Evolutionary conservation across 2,888 invertebrate species (phyloP), one percentile per base, ranked within the genome.

Genomic region (Fragum fragum): DNA sequence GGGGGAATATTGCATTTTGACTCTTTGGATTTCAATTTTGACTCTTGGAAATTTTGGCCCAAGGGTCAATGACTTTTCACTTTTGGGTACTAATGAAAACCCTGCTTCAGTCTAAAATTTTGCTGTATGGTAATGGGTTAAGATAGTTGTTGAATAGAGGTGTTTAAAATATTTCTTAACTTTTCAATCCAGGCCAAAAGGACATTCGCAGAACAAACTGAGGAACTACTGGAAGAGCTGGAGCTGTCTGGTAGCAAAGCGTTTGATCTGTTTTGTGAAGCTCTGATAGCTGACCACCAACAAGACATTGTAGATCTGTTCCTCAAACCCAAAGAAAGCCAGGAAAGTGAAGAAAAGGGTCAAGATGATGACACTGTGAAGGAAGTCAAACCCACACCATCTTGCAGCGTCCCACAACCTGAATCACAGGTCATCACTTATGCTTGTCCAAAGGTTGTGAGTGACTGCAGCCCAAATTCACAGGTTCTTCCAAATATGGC

Each of bases 241-340:
- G 86, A 88, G 1, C 84, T 78, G 18, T 83, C 87, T 69, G 91
- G 91, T 5, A 79, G 86, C 1, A 84, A 90, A n/a, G 90, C 91
- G 9, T 93, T 91, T 80, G 73, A 88, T 6, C 71, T 66, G 1
- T 92, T 93, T 77, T 92, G 93, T 83, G 91, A 91, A 28, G 88
- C 92, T 2, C 83, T 93, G 1, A 84, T 81, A 42, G 91, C 87
- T 7, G 90, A 90, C 70, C 87, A 84, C 23, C 93, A 93, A 74
- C 86, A 89, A 32, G 79, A 88, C 52, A 81, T 92, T 7, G 92
- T 93, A 1, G 80, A 86, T 18, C 70, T 78, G n/a, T 89, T 83
- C 69, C 81, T 90, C 14, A 86, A 81, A 75, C 77, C 83, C 18
- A 76, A 81, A 26, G 28, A 18, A 52, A 53, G 59, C 18, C 69